Evolutionary conservation across 2,113 vertebrate genomes (phyloP).

Genomic region (Cephalopterus ornatus): DNA sequence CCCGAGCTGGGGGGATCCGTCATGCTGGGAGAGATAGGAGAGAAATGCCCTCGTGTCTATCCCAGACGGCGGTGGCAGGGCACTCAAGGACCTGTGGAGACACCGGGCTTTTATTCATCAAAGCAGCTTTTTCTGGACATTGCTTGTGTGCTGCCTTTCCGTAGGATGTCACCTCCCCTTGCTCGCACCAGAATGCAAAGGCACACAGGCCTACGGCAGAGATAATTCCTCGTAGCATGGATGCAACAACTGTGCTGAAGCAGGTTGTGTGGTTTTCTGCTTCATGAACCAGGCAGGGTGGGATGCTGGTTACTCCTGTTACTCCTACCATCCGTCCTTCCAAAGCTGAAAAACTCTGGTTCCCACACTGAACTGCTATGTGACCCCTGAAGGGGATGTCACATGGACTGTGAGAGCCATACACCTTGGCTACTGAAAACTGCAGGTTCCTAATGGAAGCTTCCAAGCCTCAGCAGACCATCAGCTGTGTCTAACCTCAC

Average conservation of each 20-base stretch:
- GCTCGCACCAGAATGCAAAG: fast-evolving
- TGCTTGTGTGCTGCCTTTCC: fast-evolving
- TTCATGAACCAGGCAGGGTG: fast-evolving
- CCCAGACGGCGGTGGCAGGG: background rate
- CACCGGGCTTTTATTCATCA: background rate
- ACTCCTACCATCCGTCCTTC: background rate
- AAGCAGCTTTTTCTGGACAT: background rate
- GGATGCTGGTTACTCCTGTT: background rate
- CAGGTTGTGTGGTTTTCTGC: fast-evolving
- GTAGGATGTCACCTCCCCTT: fast-evolving
- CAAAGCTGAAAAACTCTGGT: fast-evolving
- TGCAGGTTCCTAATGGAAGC: fast-evolving
- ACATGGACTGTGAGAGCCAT: fast-evolving
- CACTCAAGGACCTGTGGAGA: fast-evolving
- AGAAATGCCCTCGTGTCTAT: fast-evolving
- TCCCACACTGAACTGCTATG: background rate
- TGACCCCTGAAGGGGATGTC: too few species aligned
- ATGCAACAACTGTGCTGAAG: fast-evolving
- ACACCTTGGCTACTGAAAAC: background rate
- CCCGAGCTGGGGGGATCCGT: fast-evolving
- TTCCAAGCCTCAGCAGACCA: background rate
- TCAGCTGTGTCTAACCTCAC: background rate
- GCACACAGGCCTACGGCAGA: fast-evolving
- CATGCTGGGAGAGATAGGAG: too few species aligned
- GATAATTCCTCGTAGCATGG: fast-evolving